phyloP scores from a whole-genome alignment of 2,888 invertebrate species.

The Drosophila picticornis region DNA sequence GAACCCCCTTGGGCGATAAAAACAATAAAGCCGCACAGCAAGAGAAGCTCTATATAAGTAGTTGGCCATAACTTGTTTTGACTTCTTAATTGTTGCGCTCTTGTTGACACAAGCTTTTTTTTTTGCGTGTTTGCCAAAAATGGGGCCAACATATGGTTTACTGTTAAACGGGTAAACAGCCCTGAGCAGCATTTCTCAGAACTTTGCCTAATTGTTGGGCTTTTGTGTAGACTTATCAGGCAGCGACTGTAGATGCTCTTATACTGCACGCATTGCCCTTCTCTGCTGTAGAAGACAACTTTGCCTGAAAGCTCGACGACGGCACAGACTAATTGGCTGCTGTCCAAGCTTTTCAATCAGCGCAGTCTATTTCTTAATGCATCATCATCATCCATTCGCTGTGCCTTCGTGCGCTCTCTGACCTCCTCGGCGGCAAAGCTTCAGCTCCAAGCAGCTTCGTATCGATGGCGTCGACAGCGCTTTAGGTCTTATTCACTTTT shows the following conservation, averaged over 20 bases:
- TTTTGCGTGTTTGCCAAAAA: slow-evolving; percentile 46
- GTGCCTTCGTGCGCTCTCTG: slow-evolving; percentile 67
- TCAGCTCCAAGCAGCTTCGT: slow-evolving; percentile 34
- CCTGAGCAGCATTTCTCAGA: slow-evolving; percentile 8
- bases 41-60: slow-evolving; percentile 23
- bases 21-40: slow-evolving; percentile 15
- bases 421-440: slow-evolving; percentile 63
- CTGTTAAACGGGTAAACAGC: slow-evolving; percentile 24
- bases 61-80: slow-evolving; percentile 59
- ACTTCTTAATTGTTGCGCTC: slow-evolving; percentile 53
- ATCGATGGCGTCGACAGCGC: slow-evolving; percentile 36
- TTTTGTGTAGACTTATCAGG: slow-evolving; percentile 5
- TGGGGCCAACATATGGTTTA: slow-evolving; percentile 36
- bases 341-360: slow-evolving; percentile 31
- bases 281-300: slow-evolving; percentile 1
- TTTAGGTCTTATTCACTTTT: slow-evolving; percentile 50
- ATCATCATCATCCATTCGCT: slow-evolving; percentile 7
- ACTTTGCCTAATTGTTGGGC: slow-evolving; percentile 13
- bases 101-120: slow-evolving; percentile 50
- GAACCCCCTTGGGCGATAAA: slow-evolving; percentile 49
- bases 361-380: slow-evolving; percentile 31
- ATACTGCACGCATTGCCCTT: slow-evolving; percentile 13
- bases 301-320: slow-evolving; percentile 35
- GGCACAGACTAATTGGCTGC: slow-evolving; percentile 23
- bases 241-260: slow-evolving; percentile 3